These are phyloP conservation scores for Amphiura filiformis DNA, from an alignment of 35 echinoderm and acorn worm species.

Conservation along the genomic window DNA sequence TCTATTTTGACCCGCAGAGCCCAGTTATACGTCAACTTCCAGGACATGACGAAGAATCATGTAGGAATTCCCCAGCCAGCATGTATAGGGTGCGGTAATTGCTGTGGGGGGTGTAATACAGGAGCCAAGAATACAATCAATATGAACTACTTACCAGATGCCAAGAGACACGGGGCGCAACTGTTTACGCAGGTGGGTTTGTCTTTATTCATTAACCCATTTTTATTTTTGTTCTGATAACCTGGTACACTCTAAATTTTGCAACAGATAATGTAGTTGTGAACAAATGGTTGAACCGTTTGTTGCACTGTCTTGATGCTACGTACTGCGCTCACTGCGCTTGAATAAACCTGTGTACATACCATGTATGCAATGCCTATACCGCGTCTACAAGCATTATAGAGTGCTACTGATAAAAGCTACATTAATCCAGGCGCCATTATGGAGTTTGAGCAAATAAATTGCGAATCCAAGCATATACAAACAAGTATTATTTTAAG, in stretches of 20 bases:
- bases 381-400: neutral
- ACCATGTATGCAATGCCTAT: neutral
- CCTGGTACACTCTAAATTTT: no score
- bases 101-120: constrained; percentile 59
- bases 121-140: constrained; percentile 75
- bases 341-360: neutral
- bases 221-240: neutral
- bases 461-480: no score
- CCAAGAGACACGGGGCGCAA: constrained; percentile 53
- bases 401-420: no score
- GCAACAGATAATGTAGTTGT: no score
- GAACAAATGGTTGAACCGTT: no score
- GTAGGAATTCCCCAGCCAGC: constrained; percentile 47
- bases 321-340: neutral
- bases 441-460: no score
- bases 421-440: no score
- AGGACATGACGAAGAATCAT: constrained; percentile 21
- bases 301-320: no score
- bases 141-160: constrained; percentile 73
- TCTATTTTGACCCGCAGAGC: neutral
- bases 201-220: neutral
- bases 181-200: constrained; percentile 60
- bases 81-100: constrained; percentile 63
- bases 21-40: constrained; percentile 26
- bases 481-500: no score